These are phyloP conservation scores for Ladona fulva DNA, from an alignment of 1,140 invertebrate genomes.

Conservation along the genomic window DNA sequence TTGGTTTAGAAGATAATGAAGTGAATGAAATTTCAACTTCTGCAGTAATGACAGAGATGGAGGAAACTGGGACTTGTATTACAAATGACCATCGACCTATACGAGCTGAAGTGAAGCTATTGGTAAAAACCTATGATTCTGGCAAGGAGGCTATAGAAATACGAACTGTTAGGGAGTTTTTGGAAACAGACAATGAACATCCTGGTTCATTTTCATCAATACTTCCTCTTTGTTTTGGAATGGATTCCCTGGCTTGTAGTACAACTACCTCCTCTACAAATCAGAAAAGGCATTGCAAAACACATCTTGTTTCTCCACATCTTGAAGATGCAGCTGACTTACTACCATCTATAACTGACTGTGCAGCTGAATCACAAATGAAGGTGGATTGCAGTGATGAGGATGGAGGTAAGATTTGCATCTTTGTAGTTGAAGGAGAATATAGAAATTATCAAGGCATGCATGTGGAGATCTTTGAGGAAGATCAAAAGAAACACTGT, in stretches of 20 bases:
- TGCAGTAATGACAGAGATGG: not conserved
- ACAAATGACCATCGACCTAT: constrained; percentile 18
- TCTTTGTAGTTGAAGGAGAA: not conserved
- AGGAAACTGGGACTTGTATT: not conserved
- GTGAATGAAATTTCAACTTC: not conserved
- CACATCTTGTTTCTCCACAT: no score
- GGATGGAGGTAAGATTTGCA: not conserved
- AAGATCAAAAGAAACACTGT: not conserved
- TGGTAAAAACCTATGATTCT: constrained; percentile 40
- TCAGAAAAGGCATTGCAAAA: no score
- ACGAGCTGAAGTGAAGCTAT: constrained; percentile 42
- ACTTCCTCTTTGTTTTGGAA: not conserved
- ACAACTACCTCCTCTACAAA: no score
- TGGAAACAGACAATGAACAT: constrained; percentile 26
- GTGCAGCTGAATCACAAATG: not conserved
- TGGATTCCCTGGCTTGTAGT: no score
- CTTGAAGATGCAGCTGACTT: no score
- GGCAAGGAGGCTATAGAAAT: constrained; percentile 45
- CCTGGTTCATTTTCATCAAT: not conserved
- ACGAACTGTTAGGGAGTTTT: constrained; percentile 39
- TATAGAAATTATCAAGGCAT: not conserved
- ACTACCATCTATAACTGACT: not conserved
- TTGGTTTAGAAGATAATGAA: no score
- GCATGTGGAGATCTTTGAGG: constrained; percentile 3
- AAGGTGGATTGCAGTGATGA: not conserved